Conservation (phyloP, 1,140 invertebrate species). For the Procambarus clarkii region DNA sequence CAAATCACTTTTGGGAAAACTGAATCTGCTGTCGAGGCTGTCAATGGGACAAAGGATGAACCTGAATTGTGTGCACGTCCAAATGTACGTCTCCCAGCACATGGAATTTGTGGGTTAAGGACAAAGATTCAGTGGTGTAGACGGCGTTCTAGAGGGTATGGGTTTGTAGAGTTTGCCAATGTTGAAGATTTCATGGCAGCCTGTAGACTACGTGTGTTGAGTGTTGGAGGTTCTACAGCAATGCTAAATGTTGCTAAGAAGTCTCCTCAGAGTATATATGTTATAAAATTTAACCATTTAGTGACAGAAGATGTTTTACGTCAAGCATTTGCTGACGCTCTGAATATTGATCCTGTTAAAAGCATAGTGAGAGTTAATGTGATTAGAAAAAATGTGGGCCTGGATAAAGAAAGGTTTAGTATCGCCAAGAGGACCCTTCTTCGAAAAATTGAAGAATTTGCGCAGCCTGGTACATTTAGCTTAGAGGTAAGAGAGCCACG, state of each 20-base stretch:
- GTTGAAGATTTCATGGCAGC: slow-evolving; percentile 30
- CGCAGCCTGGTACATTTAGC: not conserved
- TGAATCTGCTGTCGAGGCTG: slow-evolving; percentile 17
- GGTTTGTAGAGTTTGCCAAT: slow-evolving; percentile 33
- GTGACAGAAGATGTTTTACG: slow-evolving; percentile 36
- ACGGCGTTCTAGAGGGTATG: slow-evolving; percentile 31
- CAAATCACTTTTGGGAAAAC: slow-evolving; percentile 16
- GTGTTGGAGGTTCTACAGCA: not conserved
- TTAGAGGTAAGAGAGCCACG: slow-evolving; percentile 37
- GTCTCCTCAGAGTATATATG: not conserved
- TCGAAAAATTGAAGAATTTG: slow-evolving; percentile 7
- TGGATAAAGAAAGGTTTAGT: not conserved
- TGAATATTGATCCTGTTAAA: slow-evolving; percentile 6
- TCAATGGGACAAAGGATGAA: not conserved
- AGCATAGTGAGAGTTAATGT: slow-evolving; percentile 14
- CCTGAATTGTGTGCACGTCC: not conserved
- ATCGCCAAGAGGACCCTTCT: slow-evolving; percentile 17
- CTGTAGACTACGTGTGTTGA: not conserved
- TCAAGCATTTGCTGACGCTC: slow-evolving; percentile 8
- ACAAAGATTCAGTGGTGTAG: slow-evolving; percentile 43
- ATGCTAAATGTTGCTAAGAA: not conserved
- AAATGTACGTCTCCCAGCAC: not conserved
- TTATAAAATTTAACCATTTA: not conserved
- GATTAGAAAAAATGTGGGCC: not conserved
- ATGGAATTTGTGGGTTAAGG: slow-evolving; percentile 4